Conservation (phyloP, 2,113 vertebrate genomes). For the Lamprologus ornatipinnis region DNA sequence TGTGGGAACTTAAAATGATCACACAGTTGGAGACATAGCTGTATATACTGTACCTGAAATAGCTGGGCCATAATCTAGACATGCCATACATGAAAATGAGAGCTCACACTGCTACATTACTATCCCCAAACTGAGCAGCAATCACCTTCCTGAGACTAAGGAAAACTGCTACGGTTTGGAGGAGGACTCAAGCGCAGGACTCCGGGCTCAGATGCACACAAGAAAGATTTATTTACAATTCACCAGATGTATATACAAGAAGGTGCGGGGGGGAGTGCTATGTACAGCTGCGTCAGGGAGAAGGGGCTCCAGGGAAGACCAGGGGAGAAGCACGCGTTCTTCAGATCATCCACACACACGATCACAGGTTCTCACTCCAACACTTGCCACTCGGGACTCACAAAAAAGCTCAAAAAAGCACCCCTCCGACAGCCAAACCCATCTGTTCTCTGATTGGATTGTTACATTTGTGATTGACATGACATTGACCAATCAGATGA, state of each 20-base stretch:
- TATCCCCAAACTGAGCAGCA: not conserved
- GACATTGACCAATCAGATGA: no score
- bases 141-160: not conserved
- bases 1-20: not conserved
- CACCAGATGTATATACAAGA: not conserved
- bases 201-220: not conserved
- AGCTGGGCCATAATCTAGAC: not conserved
- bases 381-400: not conserved
- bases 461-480: no score
- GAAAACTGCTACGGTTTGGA: not conserved
- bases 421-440: no score
- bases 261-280: not conserved
- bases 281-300: no score
- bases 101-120: not conserved
- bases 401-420: rapidly evolving
- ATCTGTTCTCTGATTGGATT: no score
- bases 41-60: not conserved
- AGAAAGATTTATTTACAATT: not conserved
- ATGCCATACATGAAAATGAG: not conserved
- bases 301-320: not conserved
- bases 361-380: not conserved
- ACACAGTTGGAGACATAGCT: not conserved
- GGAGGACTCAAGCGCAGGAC: not conserved
- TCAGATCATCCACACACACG: not conserved
- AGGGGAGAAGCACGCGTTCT: not conserved